phyloP scores from a whole-genome alignment of 30 jellyfish, hydroid and myxozoan species.

The Aurelia aurita complex sp. Pacific region DNA sequence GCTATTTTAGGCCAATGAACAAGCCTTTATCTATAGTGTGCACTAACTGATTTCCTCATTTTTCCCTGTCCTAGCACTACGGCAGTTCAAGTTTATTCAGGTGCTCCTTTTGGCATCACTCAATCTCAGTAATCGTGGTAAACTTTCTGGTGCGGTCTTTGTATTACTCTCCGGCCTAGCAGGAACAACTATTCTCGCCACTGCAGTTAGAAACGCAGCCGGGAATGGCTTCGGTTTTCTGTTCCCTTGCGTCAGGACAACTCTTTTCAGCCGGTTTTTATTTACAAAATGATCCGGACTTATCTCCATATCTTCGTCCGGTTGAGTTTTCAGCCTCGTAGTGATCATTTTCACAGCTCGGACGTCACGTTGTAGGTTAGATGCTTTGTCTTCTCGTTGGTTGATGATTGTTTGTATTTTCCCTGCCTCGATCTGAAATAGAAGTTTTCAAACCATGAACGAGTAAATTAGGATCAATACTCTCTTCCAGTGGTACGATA shows the following conservation, averaged over 20 bases:
- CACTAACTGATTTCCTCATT: too few species aligned
- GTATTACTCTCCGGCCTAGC: conserved; percentile 53
- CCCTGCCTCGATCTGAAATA: conserved; percentile 53
- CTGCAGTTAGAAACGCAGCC: conserved; percentile 49
- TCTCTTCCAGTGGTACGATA: too few species aligned
- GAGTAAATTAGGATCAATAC: too few species aligned
- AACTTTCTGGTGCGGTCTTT: conserved; percentile 17
- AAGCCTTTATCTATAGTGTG: too few species aligned
- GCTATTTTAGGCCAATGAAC: too few species aligned
- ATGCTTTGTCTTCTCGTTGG: neutral
- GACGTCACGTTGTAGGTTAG: conserved; percentile 43
- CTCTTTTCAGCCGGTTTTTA: conserved; percentile 41
- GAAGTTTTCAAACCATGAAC: too few species aligned
- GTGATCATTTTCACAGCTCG: conserved; percentile 50
- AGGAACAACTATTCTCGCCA: conserved; percentile 57
- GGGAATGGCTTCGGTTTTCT: conserved; percentile 44
- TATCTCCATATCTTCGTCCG: conserved; percentile 14
- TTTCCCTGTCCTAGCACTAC: too few species aligned
- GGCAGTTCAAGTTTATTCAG: neutral
- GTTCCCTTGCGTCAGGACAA: conserved; percentile 12
- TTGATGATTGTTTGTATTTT: conserved; percentile 27
- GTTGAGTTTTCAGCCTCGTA: conserved; percentile 20
- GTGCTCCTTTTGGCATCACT: conserved; percentile 11
- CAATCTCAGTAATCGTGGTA: conserved; percentile 43
- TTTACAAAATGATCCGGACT: conserved; percentile 41